Percentiles rank a stretch among this genome's conserved stretches.
These are phyloP conservation scores for Aproaerema taeniolella DNA, from an alignment of 2,888 invertebrate genomes.

Conservation along the genomic window DNA sequence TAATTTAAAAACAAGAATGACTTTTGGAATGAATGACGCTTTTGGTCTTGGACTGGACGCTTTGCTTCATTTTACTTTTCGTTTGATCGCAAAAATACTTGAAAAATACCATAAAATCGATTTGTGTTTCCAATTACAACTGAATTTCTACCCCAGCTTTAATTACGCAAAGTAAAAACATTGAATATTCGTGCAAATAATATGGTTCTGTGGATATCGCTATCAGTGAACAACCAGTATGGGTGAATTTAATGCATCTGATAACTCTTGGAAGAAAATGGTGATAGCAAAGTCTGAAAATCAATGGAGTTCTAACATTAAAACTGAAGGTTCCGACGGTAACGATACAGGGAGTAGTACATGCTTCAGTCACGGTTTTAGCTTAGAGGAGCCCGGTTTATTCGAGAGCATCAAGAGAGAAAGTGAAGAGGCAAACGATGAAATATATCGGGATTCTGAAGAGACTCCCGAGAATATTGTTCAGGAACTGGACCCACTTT, in stretches of 20 bases:
- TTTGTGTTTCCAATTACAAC: too few relatives aligned
- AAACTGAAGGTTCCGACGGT: slow-evolving; percentile 33
- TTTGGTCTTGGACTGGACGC: too few relatives aligned
- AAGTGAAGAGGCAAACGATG: slow-evolving; percentile 6
- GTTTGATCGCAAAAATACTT: too few relatives aligned
- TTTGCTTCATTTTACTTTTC: too few relatives aligned
- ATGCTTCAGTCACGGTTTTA: slow-evolving; percentile 29
- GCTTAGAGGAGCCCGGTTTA: slow-evolving; percentile 26
- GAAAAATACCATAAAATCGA: too few relatives aligned
- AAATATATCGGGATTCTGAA: slow-evolving; percentile 21
- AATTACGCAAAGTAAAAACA: too few relatives aligned
- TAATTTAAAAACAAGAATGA: too few relatives aligned
- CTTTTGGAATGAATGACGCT: too few relatives aligned
- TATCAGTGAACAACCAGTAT: slow-evolving; percentile 71
- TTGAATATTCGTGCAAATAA: slow-evolving; percentile 25
- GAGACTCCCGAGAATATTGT: slow-evolving; percentile 18
- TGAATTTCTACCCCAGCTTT: too few relatives aligned
- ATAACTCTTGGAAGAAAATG: slow-evolving; percentile 67
- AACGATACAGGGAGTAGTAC: slow-evolving; percentile 18
- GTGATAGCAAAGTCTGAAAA: slow-evolving; percentile 59
- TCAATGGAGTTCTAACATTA: slow-evolving; percentile 54
- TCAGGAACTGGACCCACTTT: slow-evolving; percentile 38
- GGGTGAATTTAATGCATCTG: slow-evolving; percentile 57
- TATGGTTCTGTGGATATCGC: slow-evolving; percentile 69
- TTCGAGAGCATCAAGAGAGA: slow-evolving; percentile 39